Base-by-base conservation (phyloP, 2,888 invertebrate genomes). In the Lysandra coridon region DNA sequence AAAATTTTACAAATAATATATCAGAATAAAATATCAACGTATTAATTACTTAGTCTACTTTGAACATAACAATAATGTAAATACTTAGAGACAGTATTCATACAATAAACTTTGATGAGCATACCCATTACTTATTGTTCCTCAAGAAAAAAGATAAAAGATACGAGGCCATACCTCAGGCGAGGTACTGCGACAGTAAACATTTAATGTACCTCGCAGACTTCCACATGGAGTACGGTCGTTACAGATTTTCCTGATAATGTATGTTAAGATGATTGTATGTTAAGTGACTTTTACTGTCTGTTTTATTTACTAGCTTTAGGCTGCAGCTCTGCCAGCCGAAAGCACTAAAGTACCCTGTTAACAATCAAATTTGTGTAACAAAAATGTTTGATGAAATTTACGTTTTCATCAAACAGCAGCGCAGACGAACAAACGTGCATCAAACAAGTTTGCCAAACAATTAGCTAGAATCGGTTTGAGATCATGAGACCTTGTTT, bases 241-340 rank as follows among this genome's bases (percentile, higher is more conserved):
- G 64, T 64, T 30, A 30, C 64, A 64, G 64, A 64, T 64, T 64
- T 62, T 64, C 30, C 30, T 30, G 30, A 64, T 64, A 64, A 33
- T n/a, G 17, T n/a, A 6, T 62, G 5, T 62, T 62, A 62, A 17
- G 10, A 57, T 57, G 17, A 57, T 12, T 10, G 49, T 49, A 49
- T 10, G 12, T 49, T 49, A 10, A 49, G 49, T 49, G 49, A 49
- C 49, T 49, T 44, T 44, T 60, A 60, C n/a, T 5, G 17, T 60
- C n/a, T 57, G 57, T 2, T 57, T 57, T 57, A 57, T n/a, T 57
- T 44, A 44, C 44, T 1, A 44, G 44, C 1, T 44, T 44, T 44
- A 44, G 44, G 44, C 44, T 10, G 44, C 44, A 44, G 44, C 44
- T 44, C 44, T 44, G 44, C 44, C 10, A 44, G 40, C 1, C 33